Evolutionary conservation across 2,888 invertebrate genomes (phyloP).

Genomic region (Epirrita christyi): DNA sequence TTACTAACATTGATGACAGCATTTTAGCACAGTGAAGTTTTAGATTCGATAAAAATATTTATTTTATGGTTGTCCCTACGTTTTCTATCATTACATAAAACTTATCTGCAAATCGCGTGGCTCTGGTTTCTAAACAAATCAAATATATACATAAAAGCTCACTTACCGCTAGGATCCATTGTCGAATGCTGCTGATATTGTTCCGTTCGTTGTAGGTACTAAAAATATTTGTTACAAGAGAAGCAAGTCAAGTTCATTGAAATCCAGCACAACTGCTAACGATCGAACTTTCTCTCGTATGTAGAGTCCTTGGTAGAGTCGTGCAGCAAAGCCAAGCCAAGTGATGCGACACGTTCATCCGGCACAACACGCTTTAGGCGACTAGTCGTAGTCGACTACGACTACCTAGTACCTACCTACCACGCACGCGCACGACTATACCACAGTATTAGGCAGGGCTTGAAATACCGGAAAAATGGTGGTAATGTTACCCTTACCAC

Average conservation of each 20-base stretch:
- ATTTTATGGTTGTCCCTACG: background rate
- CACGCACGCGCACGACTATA: no score
- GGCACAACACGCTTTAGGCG: background rate
- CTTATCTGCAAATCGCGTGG: background rate
- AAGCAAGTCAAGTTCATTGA: constrained; percentile 6
- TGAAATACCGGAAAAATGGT: no score
- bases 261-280: constrained; percentile 8
- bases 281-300: constrained; percentile 22
- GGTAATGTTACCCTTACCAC: no score
- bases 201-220: background rate
- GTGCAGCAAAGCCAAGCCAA: background rate
- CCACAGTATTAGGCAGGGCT: no score
- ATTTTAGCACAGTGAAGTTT: background rate
- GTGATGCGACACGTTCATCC: background rate
- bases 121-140: constrained; percentile 25
- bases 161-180: constrained; percentile 26
- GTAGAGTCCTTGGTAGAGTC: background rate
- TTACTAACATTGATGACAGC: no score
- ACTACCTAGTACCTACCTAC: no score
- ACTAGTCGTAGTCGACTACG: background rate
- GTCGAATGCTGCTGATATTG: background rate
- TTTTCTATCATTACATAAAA: background rate
- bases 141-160: background rate
- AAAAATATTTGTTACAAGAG: background rate
- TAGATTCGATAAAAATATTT: background rate